Evolutionary conservation across 2,113 vertebrate genomes (phyloP).

Genomic region (Paraplagusia blochii): DNA sequence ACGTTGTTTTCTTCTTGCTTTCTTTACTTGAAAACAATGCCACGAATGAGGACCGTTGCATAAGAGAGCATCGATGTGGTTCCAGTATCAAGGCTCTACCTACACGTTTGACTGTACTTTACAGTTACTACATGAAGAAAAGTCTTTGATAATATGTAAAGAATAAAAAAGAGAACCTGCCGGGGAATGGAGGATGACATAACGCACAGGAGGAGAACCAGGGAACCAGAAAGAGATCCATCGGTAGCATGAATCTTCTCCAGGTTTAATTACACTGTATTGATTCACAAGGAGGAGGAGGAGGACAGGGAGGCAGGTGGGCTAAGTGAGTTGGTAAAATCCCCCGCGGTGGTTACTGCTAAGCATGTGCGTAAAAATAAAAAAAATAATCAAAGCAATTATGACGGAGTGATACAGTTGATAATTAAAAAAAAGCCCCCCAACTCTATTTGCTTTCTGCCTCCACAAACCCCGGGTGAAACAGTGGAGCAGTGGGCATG

Average conservation of each 20-base stretch:
- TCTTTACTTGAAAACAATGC: not conserved
- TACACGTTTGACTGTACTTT: too few relatives aligned
- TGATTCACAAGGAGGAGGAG: slow-evolving; percentile 55
- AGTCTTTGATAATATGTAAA: too few relatives aligned
- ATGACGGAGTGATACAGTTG: slow-evolving; percentile 45
- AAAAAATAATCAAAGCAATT: slow-evolving; percentile 35
- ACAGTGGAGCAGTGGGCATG: slow-evolving; percentile 45
- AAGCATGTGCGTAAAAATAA: slow-evolving; percentile 34
- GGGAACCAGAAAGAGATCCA: slow-evolving; percentile 37
- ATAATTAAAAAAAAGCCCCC: slow-evolving; percentile 65
- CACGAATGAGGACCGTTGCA: too few relatives aligned
- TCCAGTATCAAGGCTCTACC: too few relatives aligned
- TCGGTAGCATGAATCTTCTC: slow-evolving; percentile 49
- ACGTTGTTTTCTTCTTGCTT: slow-evolving; percentile 34
- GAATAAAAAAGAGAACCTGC: slow-evolving; percentile 33
- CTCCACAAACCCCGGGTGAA: slow-evolving; percentile 31
- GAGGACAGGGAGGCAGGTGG: not conserved
- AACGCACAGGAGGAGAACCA: not conserved
- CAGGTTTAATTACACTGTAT: slow-evolving; percentile 71
- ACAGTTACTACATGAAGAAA: too few relatives aligned
- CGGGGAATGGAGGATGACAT: not conserved
- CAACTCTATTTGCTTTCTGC: slow-evolving; percentile 11
- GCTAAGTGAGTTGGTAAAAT: slow-evolving; percentile 27
- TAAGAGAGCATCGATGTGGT: too few relatives aligned
- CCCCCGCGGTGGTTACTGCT: slow-evolving; percentile 51